Evolutionary conservation across 2,888 invertebrate genomes (phyloP).

Genomic region (Linyphia triangularis): DNA sequence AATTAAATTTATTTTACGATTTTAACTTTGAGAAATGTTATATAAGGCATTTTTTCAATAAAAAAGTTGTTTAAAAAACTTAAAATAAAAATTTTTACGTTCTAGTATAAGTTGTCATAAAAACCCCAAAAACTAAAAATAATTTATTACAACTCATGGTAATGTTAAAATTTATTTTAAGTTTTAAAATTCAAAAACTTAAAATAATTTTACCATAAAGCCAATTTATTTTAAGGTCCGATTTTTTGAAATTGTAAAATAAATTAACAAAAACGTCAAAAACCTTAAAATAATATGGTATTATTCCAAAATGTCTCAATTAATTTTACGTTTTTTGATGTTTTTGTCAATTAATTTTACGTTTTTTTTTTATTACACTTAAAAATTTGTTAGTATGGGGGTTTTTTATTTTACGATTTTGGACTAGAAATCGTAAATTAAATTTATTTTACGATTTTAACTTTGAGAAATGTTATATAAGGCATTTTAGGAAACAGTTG

Average conservation of each 20-base stretch:
- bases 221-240: background rate
- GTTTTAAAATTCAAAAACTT: background rate
- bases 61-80: background rate
- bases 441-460: background rate
- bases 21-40: background rate
- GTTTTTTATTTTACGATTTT: background rate
- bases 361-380: no score
- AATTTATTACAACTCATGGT: background rate
- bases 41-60: background rate
- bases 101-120: no score
- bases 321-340: background rate
- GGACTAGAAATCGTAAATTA: background rate
- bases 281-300: background rate
- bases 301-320: background rate
- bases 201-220: background rate
- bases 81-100: no score
- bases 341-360: no score
- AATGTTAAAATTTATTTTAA: background rate
- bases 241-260: background rate
- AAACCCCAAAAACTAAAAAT: no score
- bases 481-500: background rate
- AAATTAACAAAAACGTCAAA: background rate
- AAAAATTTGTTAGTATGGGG: background rate
- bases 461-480: background rate
- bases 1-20: background rate